Conservation (phyloP, 2,888 invertebrate species). For the Eupithecia insigniata region DNA sequence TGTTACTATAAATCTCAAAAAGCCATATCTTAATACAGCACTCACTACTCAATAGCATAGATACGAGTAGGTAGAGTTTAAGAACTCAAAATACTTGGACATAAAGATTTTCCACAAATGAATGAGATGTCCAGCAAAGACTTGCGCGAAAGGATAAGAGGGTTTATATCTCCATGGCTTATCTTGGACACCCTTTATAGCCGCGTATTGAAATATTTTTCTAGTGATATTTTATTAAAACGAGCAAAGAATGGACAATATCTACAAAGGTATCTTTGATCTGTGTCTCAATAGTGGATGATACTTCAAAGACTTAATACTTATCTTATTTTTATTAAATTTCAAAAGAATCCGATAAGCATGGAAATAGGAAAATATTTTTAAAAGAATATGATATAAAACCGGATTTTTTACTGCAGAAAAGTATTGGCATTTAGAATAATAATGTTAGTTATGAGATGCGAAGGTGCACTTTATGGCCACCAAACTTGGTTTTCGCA, state of each 20-base stretch:
- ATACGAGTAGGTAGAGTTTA: background rate
- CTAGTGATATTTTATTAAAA: conserved; percentile 78
- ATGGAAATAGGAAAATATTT: background rate
- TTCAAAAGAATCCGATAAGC: conserved; percentile 21
- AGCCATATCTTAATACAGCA: background rate
- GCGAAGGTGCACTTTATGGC: too few relatives aligned
- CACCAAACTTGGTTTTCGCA: too few relatives aligned
- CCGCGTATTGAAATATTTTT: conserved; percentile 71
- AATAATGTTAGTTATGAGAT: background rate
- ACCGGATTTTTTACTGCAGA: background rate
- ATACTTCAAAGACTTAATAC: conserved; percentile 20
- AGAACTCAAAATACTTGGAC: background rate
- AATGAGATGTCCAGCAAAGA: conserved; percentile 74
- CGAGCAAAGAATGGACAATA: conserved; percentile 52
- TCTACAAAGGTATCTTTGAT: conserved; percentile 69
- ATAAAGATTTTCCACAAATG: conserved; percentile 39
- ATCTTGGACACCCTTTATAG: conserved; percentile 69
- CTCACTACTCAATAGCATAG: background rate
- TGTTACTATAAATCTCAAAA: background rate
- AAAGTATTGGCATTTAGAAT: background rate
- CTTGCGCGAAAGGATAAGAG: conserved; percentile 68
- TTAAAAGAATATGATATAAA: background rate
- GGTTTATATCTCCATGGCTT: conserved; percentile 59
- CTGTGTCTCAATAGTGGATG: conserved; percentile 49
- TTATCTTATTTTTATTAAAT: conserved; percentile 30